phyloP scores from a whole-genome alignment of 2,113 vertebrate species.

The Pangasianodon hypophthalmus region DNA sequence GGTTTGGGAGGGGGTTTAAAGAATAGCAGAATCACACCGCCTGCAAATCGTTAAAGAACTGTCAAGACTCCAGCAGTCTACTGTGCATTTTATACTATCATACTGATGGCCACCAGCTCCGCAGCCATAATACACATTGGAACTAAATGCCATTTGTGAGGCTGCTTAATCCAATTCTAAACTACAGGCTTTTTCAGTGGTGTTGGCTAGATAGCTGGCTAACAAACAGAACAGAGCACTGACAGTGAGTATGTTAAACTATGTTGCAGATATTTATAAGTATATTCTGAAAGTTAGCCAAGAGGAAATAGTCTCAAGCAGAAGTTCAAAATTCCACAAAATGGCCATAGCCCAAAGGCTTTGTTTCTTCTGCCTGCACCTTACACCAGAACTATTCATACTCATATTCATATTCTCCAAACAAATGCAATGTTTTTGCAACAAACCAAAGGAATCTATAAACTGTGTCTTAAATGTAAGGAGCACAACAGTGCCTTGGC shows the following conservation, averaged over 20 bases:
- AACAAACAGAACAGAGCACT: slow-evolving; percentile 3
- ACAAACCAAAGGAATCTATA: not conserved
- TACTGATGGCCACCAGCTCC: slow-evolving; percentile 49
- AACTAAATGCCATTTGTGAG: slow-evolving; percentile 23
- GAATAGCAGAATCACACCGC: slow-evolving; percentile 67
- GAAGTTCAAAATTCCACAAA: slow-evolving; percentile 1
- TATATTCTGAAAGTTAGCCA: not conserved
- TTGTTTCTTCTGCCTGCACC: not conserved
- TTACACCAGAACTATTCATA: not conserved
- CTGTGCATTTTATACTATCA: slow-evolving; percentile 69
- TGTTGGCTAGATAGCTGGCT: not conserved
- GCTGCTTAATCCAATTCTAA: slow-evolving; percentile 23
- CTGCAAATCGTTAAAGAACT: slow-evolving; percentile 76
- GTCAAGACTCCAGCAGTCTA: slow-evolving; percentile 68
- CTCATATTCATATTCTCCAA: not conserved
- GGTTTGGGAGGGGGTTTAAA: slow-evolving; percentile 49
- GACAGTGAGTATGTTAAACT: slow-evolving; percentile 1
- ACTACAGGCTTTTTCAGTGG: not conserved
- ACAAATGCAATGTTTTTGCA: not conserved
- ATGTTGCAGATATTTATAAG: not conserved
- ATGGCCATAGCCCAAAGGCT: not conserved
- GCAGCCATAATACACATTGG: slow-evolving; percentile 31
- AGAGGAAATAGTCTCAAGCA: not conserved
- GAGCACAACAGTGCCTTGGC: slow-evolving; percentile 11
- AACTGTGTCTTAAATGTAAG: slow-evolving; percentile 24